Conservation (phyloP, 2,113 vertebrate species). For the Scytalopus superciliaris region DNA sequence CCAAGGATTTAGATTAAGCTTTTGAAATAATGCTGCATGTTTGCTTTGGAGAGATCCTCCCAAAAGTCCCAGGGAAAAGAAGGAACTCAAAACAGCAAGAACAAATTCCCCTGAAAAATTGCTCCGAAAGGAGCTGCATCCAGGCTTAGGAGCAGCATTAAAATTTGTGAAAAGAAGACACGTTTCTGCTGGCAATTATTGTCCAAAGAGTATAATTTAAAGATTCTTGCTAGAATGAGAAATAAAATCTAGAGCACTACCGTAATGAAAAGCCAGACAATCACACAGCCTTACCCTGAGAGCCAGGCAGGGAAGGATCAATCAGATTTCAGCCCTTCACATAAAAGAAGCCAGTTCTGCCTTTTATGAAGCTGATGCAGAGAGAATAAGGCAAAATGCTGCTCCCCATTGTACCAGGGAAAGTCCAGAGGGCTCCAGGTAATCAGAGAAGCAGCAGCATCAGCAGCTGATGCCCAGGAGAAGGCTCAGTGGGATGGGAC, state of each 20-base stretch:
- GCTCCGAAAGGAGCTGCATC: background rate
- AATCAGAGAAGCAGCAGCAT: background rate
- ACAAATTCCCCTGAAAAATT: background rate
- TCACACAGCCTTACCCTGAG: background rate
- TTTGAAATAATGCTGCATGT: background rate
- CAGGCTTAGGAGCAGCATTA: background rate
- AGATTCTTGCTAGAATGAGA: background rate
- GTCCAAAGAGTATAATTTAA: slow-evolving; percentile 4
- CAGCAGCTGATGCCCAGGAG: background rate
- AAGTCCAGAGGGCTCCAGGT: background rate
- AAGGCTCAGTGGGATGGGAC: background rate
- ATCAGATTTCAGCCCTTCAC: slow-evolving; percentile 21
- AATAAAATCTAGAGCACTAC: slow-evolving; percentile 12
- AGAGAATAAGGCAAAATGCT: background rate
- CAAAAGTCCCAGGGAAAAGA: background rate
- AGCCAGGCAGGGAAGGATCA: slow-evolving; percentile 4
- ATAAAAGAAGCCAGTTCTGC: background rate
- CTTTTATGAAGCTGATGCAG: slow-evolving; percentile 16
- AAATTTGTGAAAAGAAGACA: background rate
- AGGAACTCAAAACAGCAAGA: background rate
- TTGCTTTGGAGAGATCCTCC: background rate
- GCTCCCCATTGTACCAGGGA: background rate
- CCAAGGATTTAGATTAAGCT: background rate
- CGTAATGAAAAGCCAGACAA: slow-evolving; percentile 38
- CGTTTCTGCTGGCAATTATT: slow-evolving; percentile 2